Base-by-base conservation (phyloP, 1,140 invertebrate genomes). In the Ladona fulva region DNA sequence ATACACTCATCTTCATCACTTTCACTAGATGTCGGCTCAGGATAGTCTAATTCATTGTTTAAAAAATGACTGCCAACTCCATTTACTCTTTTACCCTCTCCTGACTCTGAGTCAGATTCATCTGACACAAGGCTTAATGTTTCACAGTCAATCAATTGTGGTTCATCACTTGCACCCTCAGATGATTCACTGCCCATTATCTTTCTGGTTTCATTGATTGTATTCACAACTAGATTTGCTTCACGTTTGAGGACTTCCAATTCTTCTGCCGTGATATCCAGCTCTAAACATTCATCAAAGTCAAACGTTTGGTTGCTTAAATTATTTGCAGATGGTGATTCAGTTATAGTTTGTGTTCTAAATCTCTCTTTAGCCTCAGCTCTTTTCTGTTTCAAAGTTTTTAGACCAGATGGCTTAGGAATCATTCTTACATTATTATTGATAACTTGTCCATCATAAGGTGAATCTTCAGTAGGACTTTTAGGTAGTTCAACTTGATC, bases 111-210 rank as follows among this genome's bases (percentile, higher is more conserved):
- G 76, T 89, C 88, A n/a, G 86, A 88, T 76, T 90, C 89, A 81
- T 92, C 91, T 14, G 92, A 91, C 0, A 92, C 90, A 29, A 92
- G 82, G 80, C 89, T 92, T 19, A 92, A 81, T 0, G 90, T 92
- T 83, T 92, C 90, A 81, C 89, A 89, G 79, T 91, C 90, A 73
- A 91, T 82, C 75, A 90, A 84, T 78, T 86, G 83, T 44, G 90
- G 85, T 44, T 89, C 87, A 25, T 85, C 86, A 78, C 85, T 82
- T 25, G 81, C 80, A 14, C 80, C 75, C 75, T 83, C 81, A 24
- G 82, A 81, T n/a, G 81, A 82, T 66, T 83, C 83, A 79, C 80
- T 82, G 11, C 80, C 79, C 24, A 76, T 77, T 59, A 78, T 78
- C 77, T 83, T 83, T 37, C 83, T 85, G 0, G 83, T 84, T 78